phyloP scores from a whole-genome alignment of 64 coral and sea anemone genomes.

The Porites lutea region DNA sequence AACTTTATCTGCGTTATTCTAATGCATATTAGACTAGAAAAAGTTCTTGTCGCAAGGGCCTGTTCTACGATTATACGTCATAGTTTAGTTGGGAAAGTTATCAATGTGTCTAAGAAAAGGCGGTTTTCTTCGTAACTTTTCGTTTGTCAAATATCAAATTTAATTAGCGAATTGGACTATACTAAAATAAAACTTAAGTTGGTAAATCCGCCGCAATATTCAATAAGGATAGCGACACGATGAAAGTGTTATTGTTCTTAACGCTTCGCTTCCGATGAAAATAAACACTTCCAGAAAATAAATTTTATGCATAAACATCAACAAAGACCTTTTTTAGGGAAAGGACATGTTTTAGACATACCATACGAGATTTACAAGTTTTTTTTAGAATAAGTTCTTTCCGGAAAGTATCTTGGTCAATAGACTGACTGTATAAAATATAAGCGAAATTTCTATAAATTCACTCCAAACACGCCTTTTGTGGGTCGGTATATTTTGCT shows the following conservation, averaged over 20 bases:
- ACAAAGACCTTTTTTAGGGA: background rate
- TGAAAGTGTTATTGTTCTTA: background rate
- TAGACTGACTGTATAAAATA: no score
- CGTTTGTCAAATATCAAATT: background rate
- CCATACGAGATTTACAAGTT: background rate
- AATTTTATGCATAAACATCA: background rate
- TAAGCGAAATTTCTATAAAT: no score
- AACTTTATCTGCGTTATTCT: background rate
- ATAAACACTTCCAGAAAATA: background rate
- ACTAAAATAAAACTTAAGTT: background rate
- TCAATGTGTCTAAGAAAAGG: background rate
- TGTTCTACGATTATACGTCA: background rate
- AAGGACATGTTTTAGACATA: background rate
- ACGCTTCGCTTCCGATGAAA: slow-evolving; percentile 32
- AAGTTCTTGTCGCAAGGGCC: background rate
- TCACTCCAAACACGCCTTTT: no score
- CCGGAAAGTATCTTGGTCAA: no score
- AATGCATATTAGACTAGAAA: slow-evolving; percentile 38
- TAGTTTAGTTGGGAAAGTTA: no score
- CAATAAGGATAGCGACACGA: background rate
- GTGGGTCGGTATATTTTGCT: no score
- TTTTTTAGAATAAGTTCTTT: background rate
- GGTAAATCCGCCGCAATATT: background rate
- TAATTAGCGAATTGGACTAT: background rate
- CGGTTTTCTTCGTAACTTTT: background rate